These are phyloP conservation scores for Frieseomelitta varia DNA, from an alignment of 1,140 invertebrate species.

Conservation along the genomic window DNA sequence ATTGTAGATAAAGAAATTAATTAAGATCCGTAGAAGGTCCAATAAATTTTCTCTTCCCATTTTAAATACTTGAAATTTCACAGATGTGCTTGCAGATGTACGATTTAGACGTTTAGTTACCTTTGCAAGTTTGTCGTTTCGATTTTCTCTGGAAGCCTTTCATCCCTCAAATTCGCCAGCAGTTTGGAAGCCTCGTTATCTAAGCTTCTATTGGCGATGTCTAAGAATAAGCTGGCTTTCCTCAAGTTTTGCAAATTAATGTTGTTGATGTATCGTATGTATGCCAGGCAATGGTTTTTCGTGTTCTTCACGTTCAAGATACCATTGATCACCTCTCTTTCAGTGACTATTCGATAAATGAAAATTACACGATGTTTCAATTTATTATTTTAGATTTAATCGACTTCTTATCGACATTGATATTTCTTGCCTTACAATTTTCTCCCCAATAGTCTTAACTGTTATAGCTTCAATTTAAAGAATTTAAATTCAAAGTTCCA, in stretches of 20 bases:
- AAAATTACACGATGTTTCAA: background rate
- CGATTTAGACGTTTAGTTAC: constrained; percentile 76
- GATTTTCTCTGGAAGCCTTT: constrained; percentile 92
- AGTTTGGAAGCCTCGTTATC: constrained; percentile 96
- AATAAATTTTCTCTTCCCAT: no score
- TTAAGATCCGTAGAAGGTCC: no score
- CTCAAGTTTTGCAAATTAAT: constrained; percentile 97
- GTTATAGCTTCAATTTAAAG: no score
- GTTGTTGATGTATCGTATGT: constrained; percentile 97
- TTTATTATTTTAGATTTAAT: no score
- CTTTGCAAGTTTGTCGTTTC: constrained; percentile 94
- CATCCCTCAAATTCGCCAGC: constrained; percentile 94
- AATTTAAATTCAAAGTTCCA: no score
- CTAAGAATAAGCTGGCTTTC: constrained; percentile 96
- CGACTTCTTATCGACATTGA: no score
- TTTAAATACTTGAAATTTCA: no score
- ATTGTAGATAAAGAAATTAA: no score
- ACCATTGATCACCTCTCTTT: constrained; percentile 98
- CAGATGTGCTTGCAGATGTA: no score
- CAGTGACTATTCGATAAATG: constrained; percentile 89
- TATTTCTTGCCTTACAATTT: no score
- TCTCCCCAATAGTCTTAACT: no score
- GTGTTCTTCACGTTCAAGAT: constrained; percentile 96
- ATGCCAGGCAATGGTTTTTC: constrained; percentile 97
- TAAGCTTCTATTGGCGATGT: constrained; percentile 95